These are phyloP conservation scores for Formicarius rufipectus DNA, from an alignment of 2,113 vertebrate genomes.

Conservation along the genomic window DNA sequence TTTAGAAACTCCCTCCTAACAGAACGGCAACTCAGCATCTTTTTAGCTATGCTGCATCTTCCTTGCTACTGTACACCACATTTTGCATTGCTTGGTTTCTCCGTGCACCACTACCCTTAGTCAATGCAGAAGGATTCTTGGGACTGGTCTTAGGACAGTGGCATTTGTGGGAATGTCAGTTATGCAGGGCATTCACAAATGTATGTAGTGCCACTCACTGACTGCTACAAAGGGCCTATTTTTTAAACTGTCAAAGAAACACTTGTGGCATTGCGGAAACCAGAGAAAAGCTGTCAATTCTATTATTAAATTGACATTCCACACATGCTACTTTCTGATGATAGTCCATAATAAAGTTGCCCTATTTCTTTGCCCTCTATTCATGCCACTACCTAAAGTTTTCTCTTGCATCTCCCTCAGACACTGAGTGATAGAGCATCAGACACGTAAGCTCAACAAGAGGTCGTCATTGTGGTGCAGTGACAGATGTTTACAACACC, in stretches of 20 bases:
- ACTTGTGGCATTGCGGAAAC: constrained; percentile 86
- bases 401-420: constrained; percentile 58
- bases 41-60: not conserved
- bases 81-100: constrained; percentile 7
- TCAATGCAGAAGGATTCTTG: constrained; percentile 79
- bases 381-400: constrained; percentile 60
- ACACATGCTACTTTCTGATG: constrained; percentile 80
- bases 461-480: constrained; percentile 55
- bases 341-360: constrained; percentile 75
- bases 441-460: constrained; percentile 57
- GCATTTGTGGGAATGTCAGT: constrained; percentile 87
- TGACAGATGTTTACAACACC: constrained; percentile 73
- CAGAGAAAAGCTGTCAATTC: constrained; percentile 85
- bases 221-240: constrained; percentile 90
- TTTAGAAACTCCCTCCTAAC: not conserved
- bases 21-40: not conserved
- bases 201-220: constrained; percentile 86
- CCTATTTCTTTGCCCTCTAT: constrained; percentile 57
- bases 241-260: constrained; percentile 92
- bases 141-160: constrained; percentile 76
- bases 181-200: constrained; percentile 96
- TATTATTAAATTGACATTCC: constrained; percentile 96
- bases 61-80: constrained; percentile 10
- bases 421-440: constrained; percentile 68
- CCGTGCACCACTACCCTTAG: not conserved